Evolutionary conservation across 53 echinoderm and acorn worm genomes (phyloP), one percentile per base, ranked within the genome.

Genomic region (Pentamera pediparva): DNA sequence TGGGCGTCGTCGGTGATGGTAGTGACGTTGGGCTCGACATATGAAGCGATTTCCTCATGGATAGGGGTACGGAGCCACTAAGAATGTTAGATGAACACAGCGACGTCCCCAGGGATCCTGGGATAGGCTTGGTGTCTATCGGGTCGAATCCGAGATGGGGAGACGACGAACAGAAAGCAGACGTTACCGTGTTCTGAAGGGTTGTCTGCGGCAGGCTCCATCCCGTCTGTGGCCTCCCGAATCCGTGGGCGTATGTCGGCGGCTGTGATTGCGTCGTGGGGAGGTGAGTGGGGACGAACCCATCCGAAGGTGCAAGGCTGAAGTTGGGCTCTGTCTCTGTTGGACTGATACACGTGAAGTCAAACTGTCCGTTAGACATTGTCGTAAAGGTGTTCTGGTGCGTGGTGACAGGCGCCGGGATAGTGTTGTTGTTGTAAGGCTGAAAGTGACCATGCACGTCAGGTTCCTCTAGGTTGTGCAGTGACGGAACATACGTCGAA

Each of bases 361-460:
- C 72, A 50, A 67, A 43, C 3, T 70, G 69, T 9, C 67, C 60
- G 47, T 74, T 57, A 24, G 59, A 48, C 39, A 73, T 60, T 10
- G 78, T 57, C 30, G 80, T 67, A 47, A 75, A 81, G 51, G 75
- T 76, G 70, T 65, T 62, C 56, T 80, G 59, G 39, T 81, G 57
- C 25, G 86, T 81, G 69, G 81, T 80, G 36, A 69, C 81, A 33
- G 80, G 81, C 6, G 76, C 38, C 7, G 40, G 76, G 4, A 53
- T 53, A 8, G 53, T 26, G 33, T 32, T 33, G 36, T 43, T 81
- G 67, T 67, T 85, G 61, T 76, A 86, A 32, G 75, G 55, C 36
- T 80, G 86, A 49, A 70, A 81, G 51, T 75, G 81, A 13, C 78
- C 35, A n/a, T n/a, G n/a, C 45, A 73, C 61, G 60, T 78, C 73